Percentiles rank a stretch among this genome's conserved stretches.
phyloP scores from a whole-genome alignment of 2,888 invertebrate species.

The Temnothorax ravouxi region DNA sequence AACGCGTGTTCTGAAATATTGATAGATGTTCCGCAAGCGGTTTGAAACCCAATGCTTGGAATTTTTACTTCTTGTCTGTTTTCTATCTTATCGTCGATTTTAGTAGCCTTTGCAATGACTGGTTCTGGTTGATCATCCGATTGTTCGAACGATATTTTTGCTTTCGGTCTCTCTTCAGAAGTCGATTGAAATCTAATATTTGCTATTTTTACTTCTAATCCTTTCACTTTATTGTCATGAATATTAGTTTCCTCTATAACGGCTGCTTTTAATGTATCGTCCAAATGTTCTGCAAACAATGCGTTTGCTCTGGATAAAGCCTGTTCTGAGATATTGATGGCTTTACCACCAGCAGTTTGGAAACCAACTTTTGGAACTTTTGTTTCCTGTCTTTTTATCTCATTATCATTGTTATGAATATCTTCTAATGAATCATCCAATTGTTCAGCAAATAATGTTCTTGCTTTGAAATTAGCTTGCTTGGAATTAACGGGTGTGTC shows the following conservation, averaged over 20 bases:
- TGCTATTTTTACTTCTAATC: not conserved
- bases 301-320: slow-evolving; percentile 24
- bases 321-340: slow-evolving; percentile 2
- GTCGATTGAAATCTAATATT: not conserved
- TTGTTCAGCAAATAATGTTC: slow-evolving; percentile 14
- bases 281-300: slow-evolving; percentile 15
- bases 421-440: slow-evolving; percentile 1
- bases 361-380: slow-evolving; percentile 22
- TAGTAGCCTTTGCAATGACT: not conserved
- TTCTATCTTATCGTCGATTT: not conserved
- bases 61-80: not conserved
- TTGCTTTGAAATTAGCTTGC: slow-evolving; percentile 32
- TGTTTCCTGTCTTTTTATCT: not conserved
- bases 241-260: not conserved
- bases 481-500: slow-evolving; percentile 26
- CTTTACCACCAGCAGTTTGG: slow-evolving; percentile 26
- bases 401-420: not conserved
- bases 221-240: not conserved
- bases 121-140: not conserved
- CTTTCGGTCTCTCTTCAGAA: not conserved
- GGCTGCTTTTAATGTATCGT: not conserved
- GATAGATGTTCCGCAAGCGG: slow-evolving; percentile 26
- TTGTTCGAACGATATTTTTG: not conserved
- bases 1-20: slow-evolving; percentile 24
- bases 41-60: slow-evolving; percentile 40